phyloP scores from a whole-genome alignment of 2,797 vertebrate genomes.

The Acanthopagrus latus region DNA sequence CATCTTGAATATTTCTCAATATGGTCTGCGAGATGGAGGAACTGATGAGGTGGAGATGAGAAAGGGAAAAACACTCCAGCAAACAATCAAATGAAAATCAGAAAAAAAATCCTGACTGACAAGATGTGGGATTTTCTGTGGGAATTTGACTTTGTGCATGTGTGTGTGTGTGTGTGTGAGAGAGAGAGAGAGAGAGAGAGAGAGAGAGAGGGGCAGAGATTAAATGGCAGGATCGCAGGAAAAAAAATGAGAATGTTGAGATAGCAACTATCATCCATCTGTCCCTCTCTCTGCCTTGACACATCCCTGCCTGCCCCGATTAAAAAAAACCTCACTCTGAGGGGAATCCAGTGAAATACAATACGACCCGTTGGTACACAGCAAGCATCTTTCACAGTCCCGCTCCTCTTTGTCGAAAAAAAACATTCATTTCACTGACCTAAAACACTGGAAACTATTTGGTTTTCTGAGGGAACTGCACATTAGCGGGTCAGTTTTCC shows the following conservation, averaged over 20 bases:
- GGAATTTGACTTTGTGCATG: not conserved
- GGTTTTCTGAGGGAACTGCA: not conserved
- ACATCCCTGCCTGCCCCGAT: conserved; percentile 29
- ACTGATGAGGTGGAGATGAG: not conserved
- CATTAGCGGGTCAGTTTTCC: not conserved
- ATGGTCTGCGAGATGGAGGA: not conserved
- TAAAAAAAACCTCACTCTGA: conserved; percentile 27
- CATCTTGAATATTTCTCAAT: not conserved
- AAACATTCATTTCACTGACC: not conserved
- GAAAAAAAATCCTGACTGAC: not conserved
- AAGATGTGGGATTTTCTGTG: not conserved
- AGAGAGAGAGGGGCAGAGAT: not conserved
- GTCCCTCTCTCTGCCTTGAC: conserved; percentile 22
- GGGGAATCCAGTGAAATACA: conserved; percentile 45
- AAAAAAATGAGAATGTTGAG: conserved; percentile 34
- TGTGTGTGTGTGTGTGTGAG: not conserved
- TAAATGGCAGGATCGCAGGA: not conserved
- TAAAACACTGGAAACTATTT: not conserved
- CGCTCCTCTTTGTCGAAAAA: not conserved
- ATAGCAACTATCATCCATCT: conserved; percentile 62
- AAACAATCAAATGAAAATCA: not conserved
- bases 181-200: too few relatives aligned
- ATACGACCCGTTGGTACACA: conserved; percentile 6
- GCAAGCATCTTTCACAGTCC: not conserved
- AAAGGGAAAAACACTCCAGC: not conserved